Conservation (phyloP, 2,113 vertebrate species). For the Caranx ignobilis region DNA sequence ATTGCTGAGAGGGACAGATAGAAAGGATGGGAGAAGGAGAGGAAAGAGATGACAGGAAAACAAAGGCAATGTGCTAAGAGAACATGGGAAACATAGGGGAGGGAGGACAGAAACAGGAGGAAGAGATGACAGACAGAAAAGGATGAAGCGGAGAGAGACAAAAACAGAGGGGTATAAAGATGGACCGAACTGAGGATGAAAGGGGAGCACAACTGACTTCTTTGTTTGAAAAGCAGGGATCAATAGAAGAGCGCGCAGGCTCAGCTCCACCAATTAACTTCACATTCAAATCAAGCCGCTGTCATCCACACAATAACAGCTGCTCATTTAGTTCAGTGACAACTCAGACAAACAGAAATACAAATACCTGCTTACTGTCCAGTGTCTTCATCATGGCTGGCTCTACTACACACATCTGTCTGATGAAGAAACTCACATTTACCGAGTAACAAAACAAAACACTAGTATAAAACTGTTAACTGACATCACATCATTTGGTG, state of each 20-base stretch:
- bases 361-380: not conserved
- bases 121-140: too few species aligned
- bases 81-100: too few species aligned
- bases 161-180: not conserved
- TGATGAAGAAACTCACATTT: too few species aligned
- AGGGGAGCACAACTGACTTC: slow-evolving; percentile 4
- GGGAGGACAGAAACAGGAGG: too few species aligned
- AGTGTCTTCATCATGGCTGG: not conserved
- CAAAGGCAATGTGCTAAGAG: too few species aligned
- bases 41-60: too few species aligned
- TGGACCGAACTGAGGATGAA: not conserved
- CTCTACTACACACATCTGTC: too few species aligned
- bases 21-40: too few species aligned
- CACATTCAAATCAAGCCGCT: not conserved
- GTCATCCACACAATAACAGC: slow-evolving; percentile 7
- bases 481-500: too few species aligned
- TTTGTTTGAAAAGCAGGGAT: slow-evolving; percentile 33
- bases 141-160: not conserved
- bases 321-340: not conserved
- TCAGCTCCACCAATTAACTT: slow-evolving; percentile 32
- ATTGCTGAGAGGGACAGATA: too few species aligned
- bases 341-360: not conserved
- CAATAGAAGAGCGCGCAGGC: slow-evolving; percentile 7
- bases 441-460: too few species aligned
- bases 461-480: too few species aligned